phyloP scores from a whole-genome alignment of 1,140 invertebrate genomes.

The Bombyx mandarina region DNA sequence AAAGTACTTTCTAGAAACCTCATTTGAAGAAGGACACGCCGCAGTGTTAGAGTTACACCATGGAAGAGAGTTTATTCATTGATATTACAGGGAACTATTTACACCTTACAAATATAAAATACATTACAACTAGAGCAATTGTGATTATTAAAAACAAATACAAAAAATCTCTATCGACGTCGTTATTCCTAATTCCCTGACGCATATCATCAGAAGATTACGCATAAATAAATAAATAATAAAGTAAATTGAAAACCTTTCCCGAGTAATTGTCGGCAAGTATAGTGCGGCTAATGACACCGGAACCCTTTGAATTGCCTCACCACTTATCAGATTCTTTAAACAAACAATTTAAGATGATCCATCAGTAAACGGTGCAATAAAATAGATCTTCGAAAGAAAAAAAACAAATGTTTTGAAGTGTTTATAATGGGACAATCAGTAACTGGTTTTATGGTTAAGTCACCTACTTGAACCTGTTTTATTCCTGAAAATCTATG shows the following conservation, averaged over 20 bases:
- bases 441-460: too few relatives aligned
- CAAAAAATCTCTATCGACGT: constrained; percentile 19
- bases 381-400: not conserved
- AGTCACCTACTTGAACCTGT: too few relatives aligned
- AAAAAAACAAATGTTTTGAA: not conserved
- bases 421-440: too few relatives aligned
- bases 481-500: too few relatives aligned
- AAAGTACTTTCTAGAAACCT: too few relatives aligned
- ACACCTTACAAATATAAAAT: too few relatives aligned
- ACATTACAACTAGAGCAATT: too few relatives aligned
- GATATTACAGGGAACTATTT: too few relatives aligned
- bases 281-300: constrained; percentile 38
- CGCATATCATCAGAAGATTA: constrained; percentile 57
- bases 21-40: too few relatives aligned
- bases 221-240: constrained; percentile 67
- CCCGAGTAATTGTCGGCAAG: constrained; percentile 32
- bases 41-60: too few relatives aligned
- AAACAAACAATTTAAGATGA: constrained; percentile 22
- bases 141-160: too few relatives aligned
- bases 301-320: constrained; percentile 41
- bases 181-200: constrained; percentile 25
- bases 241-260: constrained; percentile 64
- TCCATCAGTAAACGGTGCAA: constrained; percentile 2
- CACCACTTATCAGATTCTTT: constrained; percentile 17
- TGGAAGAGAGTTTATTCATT: too few relatives aligned